A percentile compares a stretch with the other conserved stretches of the same genome.
phyloP scores from a whole-genome alignment of 2,888 invertebrate genomes.

The Plagiodera versicolora region DNA sequence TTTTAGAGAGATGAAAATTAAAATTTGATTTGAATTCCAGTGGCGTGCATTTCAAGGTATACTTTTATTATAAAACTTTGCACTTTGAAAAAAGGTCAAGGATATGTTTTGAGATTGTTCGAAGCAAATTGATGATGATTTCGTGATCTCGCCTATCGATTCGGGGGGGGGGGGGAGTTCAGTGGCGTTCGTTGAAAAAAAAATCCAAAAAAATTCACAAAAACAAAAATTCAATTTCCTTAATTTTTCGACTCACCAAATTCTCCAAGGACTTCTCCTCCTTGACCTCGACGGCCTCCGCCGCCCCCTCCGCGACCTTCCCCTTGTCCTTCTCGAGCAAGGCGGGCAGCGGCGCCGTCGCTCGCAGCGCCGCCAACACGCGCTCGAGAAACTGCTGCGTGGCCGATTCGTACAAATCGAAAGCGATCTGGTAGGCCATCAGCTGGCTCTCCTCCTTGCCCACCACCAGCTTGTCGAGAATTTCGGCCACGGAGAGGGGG shows the following conservation, averaged over 20 bases:
- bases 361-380: slow-evolving; percentile 79
- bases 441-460: slow-evolving; percentile 71
- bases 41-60: too few species aligned
- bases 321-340: slow-evolving; percentile 73
- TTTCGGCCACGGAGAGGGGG: slow-evolving; percentile 88
- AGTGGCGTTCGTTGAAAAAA: too few species aligned
- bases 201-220: too few species aligned
- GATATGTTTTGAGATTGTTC: too few species aligned
- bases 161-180: too few species aligned
- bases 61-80: too few species aligned
- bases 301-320: slow-evolving; percentile 56
- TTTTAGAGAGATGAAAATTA: too few species aligned
- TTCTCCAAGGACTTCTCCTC: slow-evolving; percentile 64
- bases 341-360: slow-evolving; percentile 80
- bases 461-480: slow-evolving; percentile 85
- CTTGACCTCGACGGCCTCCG: slow-evolving; percentile 50
- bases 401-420: slow-evolving; percentile 98
- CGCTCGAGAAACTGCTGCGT: slow-evolving; percentile 95
- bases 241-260: slow-evolving; percentile 56
- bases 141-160: too few species aligned
- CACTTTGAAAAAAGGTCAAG: too few species aligned
- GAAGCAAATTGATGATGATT: too few species aligned
- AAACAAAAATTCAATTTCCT: too few species aligned
- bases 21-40: too few species aligned
- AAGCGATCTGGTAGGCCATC: slow-evolving; percentile 98